phyloP scores from a whole-genome alignment of 2,797 vertebrate species.

The Argyrosomus regius region DNA sequence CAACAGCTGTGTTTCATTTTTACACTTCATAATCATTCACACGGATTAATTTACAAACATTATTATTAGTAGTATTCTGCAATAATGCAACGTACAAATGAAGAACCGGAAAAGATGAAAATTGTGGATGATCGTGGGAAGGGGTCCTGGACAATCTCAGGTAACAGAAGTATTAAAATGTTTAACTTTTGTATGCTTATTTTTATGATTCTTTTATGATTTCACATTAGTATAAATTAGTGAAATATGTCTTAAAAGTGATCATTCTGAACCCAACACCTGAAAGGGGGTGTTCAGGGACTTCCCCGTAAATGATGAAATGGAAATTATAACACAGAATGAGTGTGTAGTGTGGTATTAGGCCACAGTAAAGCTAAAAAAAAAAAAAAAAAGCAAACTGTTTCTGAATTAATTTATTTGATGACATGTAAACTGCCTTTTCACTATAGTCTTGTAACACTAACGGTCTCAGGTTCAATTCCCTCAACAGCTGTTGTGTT shows the following conservation, averaged over 20 bases:
- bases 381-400: not conserved
- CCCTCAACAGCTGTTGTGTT: constrained; percentile 10
- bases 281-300: no score
- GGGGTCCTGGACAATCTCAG: no score
- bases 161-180: no score
- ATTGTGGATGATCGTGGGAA: not conserved
- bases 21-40: not conserved
- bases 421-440: not conserved
- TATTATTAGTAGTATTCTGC: no score
- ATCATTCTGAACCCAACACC: not conserved
- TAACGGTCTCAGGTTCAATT: not conserved
- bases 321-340: not conserved
- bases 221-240: not conserved
- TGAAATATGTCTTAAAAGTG: not conserved
- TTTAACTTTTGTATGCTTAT: no score
- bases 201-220: not conserved
- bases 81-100: not conserved
- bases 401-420: not conserved
- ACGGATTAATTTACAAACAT: not conserved
- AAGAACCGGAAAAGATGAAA: not conserved
- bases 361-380: not conserved
- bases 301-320: not conserved
- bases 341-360: not conserved
- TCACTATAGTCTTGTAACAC: not conserved
- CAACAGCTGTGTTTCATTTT: constrained; percentile 10